phyloP scores from a whole-genome alignment of 2,888 invertebrate genomes.

The Hedychridium roseum region DNA sequence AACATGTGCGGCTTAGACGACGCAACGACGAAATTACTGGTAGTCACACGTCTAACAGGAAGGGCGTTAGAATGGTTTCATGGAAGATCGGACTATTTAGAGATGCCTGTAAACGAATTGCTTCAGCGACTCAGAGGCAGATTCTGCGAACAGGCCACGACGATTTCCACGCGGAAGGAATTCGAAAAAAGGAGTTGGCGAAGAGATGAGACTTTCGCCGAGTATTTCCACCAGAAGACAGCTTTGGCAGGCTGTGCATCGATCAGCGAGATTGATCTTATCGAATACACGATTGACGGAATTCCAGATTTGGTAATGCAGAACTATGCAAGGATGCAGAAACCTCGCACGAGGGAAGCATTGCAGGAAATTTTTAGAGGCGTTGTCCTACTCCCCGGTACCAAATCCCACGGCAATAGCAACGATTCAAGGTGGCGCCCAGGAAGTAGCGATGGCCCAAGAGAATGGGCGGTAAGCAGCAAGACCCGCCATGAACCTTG shows the following conservation, averaged over 20 bases:
- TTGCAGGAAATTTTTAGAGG: background rate
- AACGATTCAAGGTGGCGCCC: too few relatives aligned
- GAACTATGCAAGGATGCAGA: slow-evolving; percentile 16
- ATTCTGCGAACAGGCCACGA: slow-evolving; percentile 11
- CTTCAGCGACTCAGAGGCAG: slow-evolving; percentile 12
- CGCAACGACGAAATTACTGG: slow-evolving; percentile 5
- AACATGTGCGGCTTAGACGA: slow-evolving; percentile 11
- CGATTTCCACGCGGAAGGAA: slow-evolving; percentile 7
- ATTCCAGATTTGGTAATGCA: slow-evolving; percentile 16
- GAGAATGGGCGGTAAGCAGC: too few relatives aligned
- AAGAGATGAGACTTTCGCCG: slow-evolving; percentile 17
- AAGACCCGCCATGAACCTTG: too few relatives aligned
- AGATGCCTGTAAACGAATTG: slow-evolving; percentile 6
- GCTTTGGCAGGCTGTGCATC: slow-evolving; percentile 12
- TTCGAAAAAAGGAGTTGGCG: slow-evolving; percentile 19
- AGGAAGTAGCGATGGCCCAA: too few relatives aligned
- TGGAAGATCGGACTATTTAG: slow-evolving; percentile 15
- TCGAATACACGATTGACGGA: slow-evolving; percentile 20
- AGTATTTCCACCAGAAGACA: slow-evolving; percentile 18
- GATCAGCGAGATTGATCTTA: slow-evolving; percentile 16
- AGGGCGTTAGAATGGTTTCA: slow-evolving; percentile 23
- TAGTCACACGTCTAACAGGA: slow-evolving; percentile 13
- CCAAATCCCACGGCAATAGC: too few relatives aligned
- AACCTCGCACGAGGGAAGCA: too few relatives aligned
- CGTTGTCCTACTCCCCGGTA: too few relatives aligned